Evolutionary conservation across 2,888 invertebrate species (phyloP).

Genomic region (Clivina fossor): DNA sequence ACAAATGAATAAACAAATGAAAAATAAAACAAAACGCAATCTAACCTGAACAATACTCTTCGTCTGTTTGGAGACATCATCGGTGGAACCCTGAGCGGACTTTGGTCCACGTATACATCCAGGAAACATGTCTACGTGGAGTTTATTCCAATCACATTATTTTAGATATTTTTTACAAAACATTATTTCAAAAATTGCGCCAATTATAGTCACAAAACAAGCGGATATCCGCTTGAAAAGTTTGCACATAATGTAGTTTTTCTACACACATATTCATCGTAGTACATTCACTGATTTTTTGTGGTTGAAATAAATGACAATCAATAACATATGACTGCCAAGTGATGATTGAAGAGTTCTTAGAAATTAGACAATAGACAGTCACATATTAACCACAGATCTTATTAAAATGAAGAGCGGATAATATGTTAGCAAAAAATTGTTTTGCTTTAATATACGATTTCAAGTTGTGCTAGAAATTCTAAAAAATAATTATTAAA

Average conservation of each 20-base stretch:
- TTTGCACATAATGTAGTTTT: neutral
- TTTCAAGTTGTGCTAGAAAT: too few species aligned
- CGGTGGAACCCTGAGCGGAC: slow-evolving; percentile 73
- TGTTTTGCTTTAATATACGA: too few species aligned
- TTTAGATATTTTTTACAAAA: too few species aligned
- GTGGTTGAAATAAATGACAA: slow-evolving; percentile 4
- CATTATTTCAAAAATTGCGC: too few species aligned
- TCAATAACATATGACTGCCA: slow-evolving; percentile 6
- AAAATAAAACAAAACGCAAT: slow-evolving; percentile 34
- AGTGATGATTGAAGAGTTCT: slow-evolving; percentile 17
- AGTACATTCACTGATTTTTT: slow-evolving; percentile 2
- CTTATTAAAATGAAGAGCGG: too few species aligned
- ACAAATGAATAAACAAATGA: too few species aligned
- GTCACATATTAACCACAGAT: slow-evolving; percentile 3
- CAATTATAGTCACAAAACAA: too few species aligned
- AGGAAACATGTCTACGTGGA: slow-evolving; percentile 57
- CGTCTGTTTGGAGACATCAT: slow-evolving; percentile 72
- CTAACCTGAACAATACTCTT: slow-evolving; percentile 71
- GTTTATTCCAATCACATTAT: too few species aligned
- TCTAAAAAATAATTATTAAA: too few species aligned
- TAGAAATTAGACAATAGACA: slow-evolving; percentile 10
- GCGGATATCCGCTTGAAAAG: too few species aligned
- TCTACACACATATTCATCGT: neutral
- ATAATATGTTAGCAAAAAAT: too few species aligned
- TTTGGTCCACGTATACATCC: slow-evolving; percentile 71